phyloP scores from a whole-genome alignment of 1,140 invertebrate species.

The Solenopsis fugax region DNA sequence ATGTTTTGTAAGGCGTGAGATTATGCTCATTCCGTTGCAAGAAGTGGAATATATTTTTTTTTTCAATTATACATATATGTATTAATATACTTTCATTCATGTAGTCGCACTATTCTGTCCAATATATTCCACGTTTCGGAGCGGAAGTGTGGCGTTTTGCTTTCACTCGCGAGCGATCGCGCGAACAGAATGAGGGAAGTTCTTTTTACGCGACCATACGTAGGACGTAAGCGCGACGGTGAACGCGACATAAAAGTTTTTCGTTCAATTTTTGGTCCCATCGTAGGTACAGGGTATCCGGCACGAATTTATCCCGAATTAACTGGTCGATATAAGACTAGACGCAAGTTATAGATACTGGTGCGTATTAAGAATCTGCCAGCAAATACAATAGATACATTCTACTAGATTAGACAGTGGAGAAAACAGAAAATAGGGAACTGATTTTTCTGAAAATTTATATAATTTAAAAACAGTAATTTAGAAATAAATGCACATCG shows the following conservation, averaged over 20 bases:
- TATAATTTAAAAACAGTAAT: too few relatives aligned
- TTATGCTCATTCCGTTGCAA: constrained; percentile 35
- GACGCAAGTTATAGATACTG: constrained; percentile 51
- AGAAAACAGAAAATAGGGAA: background rate
- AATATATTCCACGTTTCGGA: constrained; percentile 44
- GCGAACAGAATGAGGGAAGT: constrained; percentile 67
- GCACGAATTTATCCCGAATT: constrained; percentile 71
- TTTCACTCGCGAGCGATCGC: constrained; percentile 63
- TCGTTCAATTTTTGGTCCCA: constrained; percentile 85
- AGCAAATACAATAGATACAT: constrained; percentile 10
- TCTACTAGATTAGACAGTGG: background rate
- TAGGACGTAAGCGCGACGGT: constrained; percentile 75
- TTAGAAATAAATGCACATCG: background rate
- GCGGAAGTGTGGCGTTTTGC: constrained; percentile 28
- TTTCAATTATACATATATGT: constrained; percentile 26
- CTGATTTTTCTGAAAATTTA: background rate
- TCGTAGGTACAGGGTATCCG: constrained; percentile 83
- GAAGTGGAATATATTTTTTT: constrained; percentile 22
- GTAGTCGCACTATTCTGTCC: constrained; percentile 21
- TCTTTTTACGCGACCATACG: constrained; percentile 67
- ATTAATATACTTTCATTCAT: constrained; percentile 41
- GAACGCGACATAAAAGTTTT: constrained; percentile 81
- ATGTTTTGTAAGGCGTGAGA: constrained; percentile 37
- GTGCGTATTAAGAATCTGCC: constrained; percentile 52
- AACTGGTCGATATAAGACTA: constrained; percentile 71